phyloP scores from a whole-genome alignment of 2,113 vertebrate genomes.

The Sphyrna mokarran region DNA sequence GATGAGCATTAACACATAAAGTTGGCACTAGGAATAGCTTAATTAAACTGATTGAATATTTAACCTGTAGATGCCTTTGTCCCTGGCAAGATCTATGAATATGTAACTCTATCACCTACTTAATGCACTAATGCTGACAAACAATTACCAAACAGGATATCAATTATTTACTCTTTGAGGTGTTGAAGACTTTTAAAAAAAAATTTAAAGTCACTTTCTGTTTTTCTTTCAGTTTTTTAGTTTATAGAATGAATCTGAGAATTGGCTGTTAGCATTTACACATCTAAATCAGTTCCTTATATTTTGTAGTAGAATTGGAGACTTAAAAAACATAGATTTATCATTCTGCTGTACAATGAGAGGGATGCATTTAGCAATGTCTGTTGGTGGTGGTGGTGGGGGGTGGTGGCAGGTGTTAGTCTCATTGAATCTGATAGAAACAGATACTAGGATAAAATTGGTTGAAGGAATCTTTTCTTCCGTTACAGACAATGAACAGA shows the following conservation, averaged over 20 bases:
- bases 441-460: not conserved
- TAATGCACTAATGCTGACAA: not conserved
- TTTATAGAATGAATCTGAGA: not conserved
- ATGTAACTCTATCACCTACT: not conserved
- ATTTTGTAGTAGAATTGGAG: not conserved
- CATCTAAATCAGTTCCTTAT: not conserved
- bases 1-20: not conserved
- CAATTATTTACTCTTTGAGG: not conserved
- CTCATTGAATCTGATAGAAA: not conserved
- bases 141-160: not conserved
- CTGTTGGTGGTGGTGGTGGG: not conserved
- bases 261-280: not conserved
- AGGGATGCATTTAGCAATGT: not conserved
- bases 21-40: not conserved
- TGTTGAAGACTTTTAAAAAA: not conserved
- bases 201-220: not conserved
- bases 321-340: not conserved
- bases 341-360: not conserved
- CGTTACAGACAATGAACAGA: not conserved
- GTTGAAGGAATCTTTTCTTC: not conserved
- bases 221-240: not conserved
- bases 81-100: not conserved
- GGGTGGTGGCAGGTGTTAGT: not conserved
- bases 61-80: not conserved
- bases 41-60: constrained; percentile 14